These are phyloP conservation scores for Tragelaphus scriptus DNA, from an alignment of 2,113 vertebrate genomes.

Conservation along the genomic window DNA sequence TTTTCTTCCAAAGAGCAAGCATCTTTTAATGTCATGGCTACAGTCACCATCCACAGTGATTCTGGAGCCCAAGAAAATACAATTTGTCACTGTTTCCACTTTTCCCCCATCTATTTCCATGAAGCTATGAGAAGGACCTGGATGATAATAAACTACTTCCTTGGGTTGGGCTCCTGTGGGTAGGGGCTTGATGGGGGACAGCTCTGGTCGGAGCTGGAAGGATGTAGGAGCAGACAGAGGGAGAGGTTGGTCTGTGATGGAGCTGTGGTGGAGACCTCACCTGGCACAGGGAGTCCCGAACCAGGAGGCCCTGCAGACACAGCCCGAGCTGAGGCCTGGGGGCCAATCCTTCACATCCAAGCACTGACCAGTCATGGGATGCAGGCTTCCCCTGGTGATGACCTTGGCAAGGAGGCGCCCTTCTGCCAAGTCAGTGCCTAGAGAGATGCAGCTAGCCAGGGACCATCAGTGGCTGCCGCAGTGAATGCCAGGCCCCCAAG, in stretches of 20 bases:
- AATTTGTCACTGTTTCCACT: not conserved
- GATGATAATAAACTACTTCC: not conserved
- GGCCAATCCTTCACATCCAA: rapidly evolving
- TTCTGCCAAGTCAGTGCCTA: not conserved
- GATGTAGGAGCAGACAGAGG: rapidly evolving
- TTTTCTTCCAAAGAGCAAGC: not conserved
- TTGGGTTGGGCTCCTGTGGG: not conserved
- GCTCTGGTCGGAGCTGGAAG: not conserved
- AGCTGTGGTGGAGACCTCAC: rapidly evolving
- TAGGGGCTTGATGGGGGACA: not conserved
- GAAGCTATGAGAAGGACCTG: not conserved
- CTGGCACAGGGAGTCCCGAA: rapidly evolving
- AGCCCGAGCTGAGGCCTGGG: not conserved
- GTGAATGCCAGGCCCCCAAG: rapidly evolving
- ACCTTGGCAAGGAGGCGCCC: rapidly evolving
- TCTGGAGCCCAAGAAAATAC: not conserved
- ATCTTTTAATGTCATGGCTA: not conserved
- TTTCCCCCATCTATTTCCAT: not conserved
- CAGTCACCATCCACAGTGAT: not conserved
- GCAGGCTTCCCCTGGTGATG: not conserved
- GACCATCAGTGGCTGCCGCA: not conserved
- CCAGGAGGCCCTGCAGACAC: not conserved
- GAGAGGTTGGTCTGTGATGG: rapidly evolving
- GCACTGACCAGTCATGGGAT: rapidly evolving
- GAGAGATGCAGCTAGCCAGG: not conserved